Evolutionary conservation across 2,797 vertebrate species (phyloP), one percentile per base, ranked within the genome.

Genomic region (Sebastes variabilis): DNA sequence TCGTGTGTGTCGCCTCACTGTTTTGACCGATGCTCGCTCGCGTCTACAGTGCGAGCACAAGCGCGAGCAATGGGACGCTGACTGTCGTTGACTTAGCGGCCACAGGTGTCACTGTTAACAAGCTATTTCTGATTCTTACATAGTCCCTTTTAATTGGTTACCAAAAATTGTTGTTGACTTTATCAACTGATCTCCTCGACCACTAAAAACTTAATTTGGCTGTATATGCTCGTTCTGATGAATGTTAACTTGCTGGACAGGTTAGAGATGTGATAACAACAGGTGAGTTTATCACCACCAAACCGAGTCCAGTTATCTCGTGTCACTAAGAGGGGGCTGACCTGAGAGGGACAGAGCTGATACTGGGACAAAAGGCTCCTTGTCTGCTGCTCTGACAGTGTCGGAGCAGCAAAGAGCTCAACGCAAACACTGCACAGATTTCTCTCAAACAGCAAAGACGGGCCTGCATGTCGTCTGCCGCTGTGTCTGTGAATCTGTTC

Each of bases 361-460:
- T 79, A 80, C 25, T 1, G 73, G 75, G 36, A 94, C 93, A 93
- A 92, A 52, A 89, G 79, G 65, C 75, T 84, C 79, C 86, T 92
- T 93, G 92, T 94, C 27, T 55, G 52, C 58, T 29, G 46, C 77
- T 75, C 56, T 6, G 27, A 56, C 75, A 42, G 72, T 52, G 62
- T 79, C 82, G 52, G 59, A 80, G 49, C 76, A 71, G 32, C 65
- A 52, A 25, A 73, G 79, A 85, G 76, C 75, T 62, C 62, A 72
- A 65, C 72, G 30, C 77, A 79, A 87, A 87, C 85, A 73, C 76
- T 55, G n/a, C 70, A 87, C 30, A 30, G 24, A 65, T 67, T 76
- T 66, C 65, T 79, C n/a, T 58, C 29, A 14, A 32, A n/a, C 59
- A 10, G 22, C 46, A 22, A 3, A 2, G 56, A 81, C 3, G 32